Evolutionary conservation across 1,140 invertebrate species (phyloP).

Genomic region (Drosophila kepulauana): DNA sequence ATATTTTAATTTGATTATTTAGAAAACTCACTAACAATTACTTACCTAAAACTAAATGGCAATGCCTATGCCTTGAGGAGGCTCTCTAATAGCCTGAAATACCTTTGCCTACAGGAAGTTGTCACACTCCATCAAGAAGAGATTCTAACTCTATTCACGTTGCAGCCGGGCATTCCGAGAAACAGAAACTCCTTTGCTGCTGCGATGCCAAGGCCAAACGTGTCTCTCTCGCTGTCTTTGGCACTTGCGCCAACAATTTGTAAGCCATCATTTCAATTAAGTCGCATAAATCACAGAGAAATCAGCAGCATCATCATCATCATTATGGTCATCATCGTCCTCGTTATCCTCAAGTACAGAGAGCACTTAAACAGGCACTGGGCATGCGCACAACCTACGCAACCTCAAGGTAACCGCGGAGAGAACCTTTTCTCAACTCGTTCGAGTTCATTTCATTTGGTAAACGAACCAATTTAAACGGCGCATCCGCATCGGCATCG

Average conservation of each 20-base stretch:
- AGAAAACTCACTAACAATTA: background rate
- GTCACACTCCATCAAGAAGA: conserved; percentile 30
- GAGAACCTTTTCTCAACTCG: conserved; percentile 56
- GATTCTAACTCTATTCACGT: conserved; percentile 35
- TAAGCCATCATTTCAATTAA: conserved; percentile 83
- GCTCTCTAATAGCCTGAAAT: background rate
- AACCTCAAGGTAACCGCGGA: conserved; percentile 25
- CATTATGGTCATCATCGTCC: conserved; percentile 40
- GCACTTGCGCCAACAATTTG: conserved; percentile 75
- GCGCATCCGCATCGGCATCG: conserved; percentile 47
- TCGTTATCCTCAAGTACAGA: conserved; percentile 78
- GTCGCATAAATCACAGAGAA: conserved; percentile 78
- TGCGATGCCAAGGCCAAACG: conserved; percentile 42
- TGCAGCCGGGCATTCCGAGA: conserved; percentile 43
- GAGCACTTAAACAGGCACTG: conserved; percentile 65
- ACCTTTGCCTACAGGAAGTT: conserved; percentile 54
- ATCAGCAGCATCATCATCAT: conserved; percentile 69
- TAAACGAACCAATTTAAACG: conserved; percentile 81
- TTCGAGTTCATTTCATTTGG: conserved; percentile 62
- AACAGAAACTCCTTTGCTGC: conserved; percentile 38
- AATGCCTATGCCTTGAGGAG: background rate
- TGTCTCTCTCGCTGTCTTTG: conserved; percentile 4
- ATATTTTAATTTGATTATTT: too few relatives aligned
- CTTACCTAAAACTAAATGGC: background rate
- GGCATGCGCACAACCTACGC: conserved; percentile 65